Evolutionary conservation across 1,140 invertebrate species (phyloP).

Genomic region (Choristoneura fumiferana): DNA sequence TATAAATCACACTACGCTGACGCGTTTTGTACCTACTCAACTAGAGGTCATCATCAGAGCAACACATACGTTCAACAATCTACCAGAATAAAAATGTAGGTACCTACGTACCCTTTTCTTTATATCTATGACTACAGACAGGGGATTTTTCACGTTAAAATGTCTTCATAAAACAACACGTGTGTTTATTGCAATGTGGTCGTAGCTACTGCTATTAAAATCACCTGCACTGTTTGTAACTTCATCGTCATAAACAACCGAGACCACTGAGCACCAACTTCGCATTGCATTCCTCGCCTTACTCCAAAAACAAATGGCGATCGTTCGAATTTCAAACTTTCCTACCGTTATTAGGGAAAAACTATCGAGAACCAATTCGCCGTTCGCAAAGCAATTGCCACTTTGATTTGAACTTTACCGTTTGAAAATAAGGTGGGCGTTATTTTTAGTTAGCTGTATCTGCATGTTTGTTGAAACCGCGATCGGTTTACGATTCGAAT

Average conservation of each 20-base stretch:
- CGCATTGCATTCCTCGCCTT: conserved; percentile 5
- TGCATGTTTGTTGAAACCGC: background rate
- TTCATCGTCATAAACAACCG: conserved; percentile 8
- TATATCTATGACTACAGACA: too few relatives aligned
- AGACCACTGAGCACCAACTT: background rate
- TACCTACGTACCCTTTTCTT: too few relatives aligned
- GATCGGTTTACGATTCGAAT: conserved; percentile 18
- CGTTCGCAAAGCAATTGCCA: background rate
- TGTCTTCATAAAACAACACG: too few relatives aligned
- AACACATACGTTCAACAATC: too few relatives aligned
- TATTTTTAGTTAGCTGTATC: background rate
- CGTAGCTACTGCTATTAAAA: background rate
- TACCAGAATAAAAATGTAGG: too few relatives aligned
- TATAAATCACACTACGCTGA: too few relatives aligned
- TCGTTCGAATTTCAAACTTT: conserved; percentile 18
- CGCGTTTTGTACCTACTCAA: too few relatives aligned
- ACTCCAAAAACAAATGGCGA: conserved; percentile 17
- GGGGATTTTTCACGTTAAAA: too few relatives aligned
- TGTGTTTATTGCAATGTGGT: background rate
- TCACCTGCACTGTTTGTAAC: background rate
- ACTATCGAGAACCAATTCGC: background rate
- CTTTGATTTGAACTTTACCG: background rate
- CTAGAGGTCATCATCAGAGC: too few relatives aligned
- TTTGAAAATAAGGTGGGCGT: background rate
- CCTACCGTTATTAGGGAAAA: conserved; percentile 17